phyloP scores from a whole-genome alignment of 2,797 vertebrate species.

The Hydrophis major region DNA sequence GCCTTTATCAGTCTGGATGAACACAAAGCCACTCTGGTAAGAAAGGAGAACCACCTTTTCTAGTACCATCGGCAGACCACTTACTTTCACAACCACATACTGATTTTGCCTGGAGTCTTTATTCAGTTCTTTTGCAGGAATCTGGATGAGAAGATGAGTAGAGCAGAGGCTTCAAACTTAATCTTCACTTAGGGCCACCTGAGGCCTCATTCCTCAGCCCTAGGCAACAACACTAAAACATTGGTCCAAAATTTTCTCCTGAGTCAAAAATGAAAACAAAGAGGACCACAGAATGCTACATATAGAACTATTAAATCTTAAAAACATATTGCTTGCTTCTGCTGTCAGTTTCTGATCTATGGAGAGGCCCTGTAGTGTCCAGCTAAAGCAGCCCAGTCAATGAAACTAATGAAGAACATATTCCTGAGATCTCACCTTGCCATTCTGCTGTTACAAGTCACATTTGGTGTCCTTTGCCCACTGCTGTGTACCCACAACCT shows the following conservation, averaged over 20 bases:
- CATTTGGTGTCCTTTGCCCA: background rate
- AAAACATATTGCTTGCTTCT: background rate
- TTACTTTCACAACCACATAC: background rate
- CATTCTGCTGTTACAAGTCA: background rate
- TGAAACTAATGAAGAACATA: background rate
- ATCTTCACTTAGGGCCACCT: background rate
- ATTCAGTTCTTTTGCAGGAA: background rate
- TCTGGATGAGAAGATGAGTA: background rate
- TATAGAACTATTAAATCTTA: background rate
- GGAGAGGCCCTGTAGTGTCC: background rate
- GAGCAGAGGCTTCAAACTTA: background rate
- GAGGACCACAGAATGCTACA: background rate
- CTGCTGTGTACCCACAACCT: background rate
- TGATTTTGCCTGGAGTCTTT: background rate
- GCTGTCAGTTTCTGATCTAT: background rate
- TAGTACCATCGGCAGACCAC: fast-evolving
- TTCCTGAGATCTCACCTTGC: background rate
- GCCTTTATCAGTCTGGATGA: background rate
- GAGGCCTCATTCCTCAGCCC: background rate
- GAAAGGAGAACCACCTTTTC: background rate
- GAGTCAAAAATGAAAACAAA: background rate
- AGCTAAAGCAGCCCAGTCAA: background rate
- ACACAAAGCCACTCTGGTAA: background rate
- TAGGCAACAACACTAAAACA: background rate
- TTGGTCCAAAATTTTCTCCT: background rate